Conservation (phyloP, 2,888 invertebrate genomes). For the Drosophila imparisetae region DNA sequence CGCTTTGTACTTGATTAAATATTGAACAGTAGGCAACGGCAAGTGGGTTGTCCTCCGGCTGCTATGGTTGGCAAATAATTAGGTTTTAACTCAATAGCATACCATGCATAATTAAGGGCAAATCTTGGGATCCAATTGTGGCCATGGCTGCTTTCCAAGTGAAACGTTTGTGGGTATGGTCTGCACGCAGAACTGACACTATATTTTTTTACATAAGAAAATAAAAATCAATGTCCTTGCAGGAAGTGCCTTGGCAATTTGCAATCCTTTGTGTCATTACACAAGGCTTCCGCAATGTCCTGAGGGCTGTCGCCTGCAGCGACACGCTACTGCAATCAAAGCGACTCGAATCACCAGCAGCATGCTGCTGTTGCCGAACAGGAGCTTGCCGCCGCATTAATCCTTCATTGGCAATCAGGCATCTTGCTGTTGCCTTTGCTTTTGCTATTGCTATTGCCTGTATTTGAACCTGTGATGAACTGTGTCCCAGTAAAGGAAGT, state of each 20-base stretch:
- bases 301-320: constrained; percentile 64
- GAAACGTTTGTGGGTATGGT: constrained; percentile 2
- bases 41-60: constrained; percentile 8
- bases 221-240: constrained; percentile 68
- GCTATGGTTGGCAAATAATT: constrained; percentile 54
- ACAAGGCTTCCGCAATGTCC: constrained; percentile 75
- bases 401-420: constrained; percentile 79
- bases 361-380: constrained; percentile 19
- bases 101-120: constrained; percentile 52
- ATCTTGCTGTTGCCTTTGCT: constrained; percentile 30
- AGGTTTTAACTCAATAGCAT: constrained; percentile 51
- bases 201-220: constrained; percentile 37
- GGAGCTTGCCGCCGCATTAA: constrained; percentile 56
- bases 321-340: constrained; percentile 71
- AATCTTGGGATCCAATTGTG: constrained; percentile 37
- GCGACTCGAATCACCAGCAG: constrained; percentile 53
- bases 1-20: constrained; percentile 58
- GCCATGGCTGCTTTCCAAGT: constrained; percentile 19
- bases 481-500: constrained; percentile 65
- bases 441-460: neutral
- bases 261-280: constrained; percentile 83
- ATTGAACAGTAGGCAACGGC: constrained; percentile 43
- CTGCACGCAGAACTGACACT: constrained; percentile 23
- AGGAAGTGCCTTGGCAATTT: constrained; percentile 81
- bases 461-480: constrained; percentile 70